phyloP scores from a whole-genome alignment of 2,888 invertebrate species.

The Elmis aenea region DNA sequence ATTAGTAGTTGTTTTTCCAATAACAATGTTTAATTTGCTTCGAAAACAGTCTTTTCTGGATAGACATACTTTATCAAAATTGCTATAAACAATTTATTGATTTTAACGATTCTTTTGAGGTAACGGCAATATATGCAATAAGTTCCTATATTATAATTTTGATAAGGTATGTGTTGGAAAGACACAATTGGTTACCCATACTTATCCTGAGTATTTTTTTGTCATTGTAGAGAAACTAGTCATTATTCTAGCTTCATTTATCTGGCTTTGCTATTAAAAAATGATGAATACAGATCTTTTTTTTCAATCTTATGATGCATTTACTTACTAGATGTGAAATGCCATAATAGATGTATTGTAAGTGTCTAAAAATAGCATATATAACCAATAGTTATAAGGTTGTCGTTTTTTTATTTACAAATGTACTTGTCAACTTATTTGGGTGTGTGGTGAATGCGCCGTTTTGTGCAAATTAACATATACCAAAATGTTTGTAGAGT shows the following conservation, averaged over 20 bases:
- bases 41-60: too few species aligned
- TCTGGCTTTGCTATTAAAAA: not conserved
- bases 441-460: too few species aligned
- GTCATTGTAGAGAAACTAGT: not conserved
- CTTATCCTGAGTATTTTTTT: not conserved
- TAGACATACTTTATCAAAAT: too few species aligned
- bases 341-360: conserved; percentile 40
- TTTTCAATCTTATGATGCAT: too few species aligned
- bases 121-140: too few species aligned
- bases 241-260: not conserved
- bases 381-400: not conserved
- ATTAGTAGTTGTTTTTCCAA: not conserved
- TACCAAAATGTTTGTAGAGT: too few species aligned
- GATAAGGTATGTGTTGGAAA: not conserved
- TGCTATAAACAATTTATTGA: too few species aligned
- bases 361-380: conserved; percentile 31
- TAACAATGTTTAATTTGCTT: too few species aligned
- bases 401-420: too few species aligned
- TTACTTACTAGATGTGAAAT: conserved; percentile 39
- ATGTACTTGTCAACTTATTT: too few species aligned
- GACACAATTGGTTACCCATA: not conserved
- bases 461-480: too few species aligned
- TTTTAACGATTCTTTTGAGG: too few species aligned
- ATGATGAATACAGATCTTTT: not conserved
- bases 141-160: not conserved